Conservation (phyloP, 2,797 vertebrate genomes). For the Oreonectes daqikongensis region DNA sequence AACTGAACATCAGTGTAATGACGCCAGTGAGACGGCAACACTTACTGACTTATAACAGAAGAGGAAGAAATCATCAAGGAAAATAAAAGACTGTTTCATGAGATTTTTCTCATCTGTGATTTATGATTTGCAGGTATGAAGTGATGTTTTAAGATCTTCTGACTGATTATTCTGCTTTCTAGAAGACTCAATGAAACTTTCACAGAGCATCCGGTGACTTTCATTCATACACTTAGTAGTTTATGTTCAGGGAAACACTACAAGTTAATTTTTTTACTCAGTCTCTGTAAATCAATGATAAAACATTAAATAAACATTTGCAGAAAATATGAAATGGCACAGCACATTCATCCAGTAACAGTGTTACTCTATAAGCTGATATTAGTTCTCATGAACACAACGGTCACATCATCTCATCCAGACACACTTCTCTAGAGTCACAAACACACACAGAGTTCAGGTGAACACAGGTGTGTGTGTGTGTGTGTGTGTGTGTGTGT, state of each 20-base stretch:
- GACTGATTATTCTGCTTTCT: too few species aligned
- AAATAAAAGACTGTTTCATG: constrained; percentile 46
- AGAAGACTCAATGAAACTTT: neutral
- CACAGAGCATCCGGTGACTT: neutral
- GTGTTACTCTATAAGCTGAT: constrained; percentile 22
- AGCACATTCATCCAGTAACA: neutral
- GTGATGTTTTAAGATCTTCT: too few species aligned
- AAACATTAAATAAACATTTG: neutral
- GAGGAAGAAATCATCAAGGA: neutral
- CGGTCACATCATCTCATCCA: neutral
- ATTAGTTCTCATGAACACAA: neutral
- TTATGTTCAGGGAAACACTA: constrained; percentile 44
- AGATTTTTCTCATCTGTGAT: constrained; percentile 35
- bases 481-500: too few species aligned
- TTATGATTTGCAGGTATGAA: too few species aligned
- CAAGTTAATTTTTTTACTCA: neutral
- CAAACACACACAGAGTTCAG: too few species aligned
- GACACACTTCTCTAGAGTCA: neutral
- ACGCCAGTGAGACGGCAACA: constrained; percentile 31
- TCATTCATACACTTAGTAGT: constrained; percentile 38
- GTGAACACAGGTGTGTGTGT: too few species aligned
- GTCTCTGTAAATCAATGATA: too few species aligned
- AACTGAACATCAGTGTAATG: constrained; percentile 37
- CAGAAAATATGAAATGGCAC: neutral
- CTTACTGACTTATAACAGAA: neutral